Base-by-base conservation (phyloP, 2,113 vertebrate species). In the Phalacrocorax brasilianus region DNA sequence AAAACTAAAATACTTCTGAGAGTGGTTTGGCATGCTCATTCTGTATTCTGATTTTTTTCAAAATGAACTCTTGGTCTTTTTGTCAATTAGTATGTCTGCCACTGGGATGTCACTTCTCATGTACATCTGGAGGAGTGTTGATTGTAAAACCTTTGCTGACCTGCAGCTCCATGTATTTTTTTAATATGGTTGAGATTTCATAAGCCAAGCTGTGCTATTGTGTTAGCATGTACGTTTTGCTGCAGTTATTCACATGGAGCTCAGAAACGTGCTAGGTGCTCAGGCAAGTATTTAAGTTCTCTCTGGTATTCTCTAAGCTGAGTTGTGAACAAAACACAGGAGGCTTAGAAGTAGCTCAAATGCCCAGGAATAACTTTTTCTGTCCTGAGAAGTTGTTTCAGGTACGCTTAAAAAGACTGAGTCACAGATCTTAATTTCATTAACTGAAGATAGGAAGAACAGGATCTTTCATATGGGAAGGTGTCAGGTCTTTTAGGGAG, bases 101-200 rank as follows among this genome's bases (percentile, higher is more conserved):
- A 13, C 26, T n/a, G 52, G 8, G 12, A 5, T 47, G 33, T 40
- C 38, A 9, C 14, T 66, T 30, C 38, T 30, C 56, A 13, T 3
- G 33, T 30, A 22, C 21, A 28, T n/a, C 27, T 45, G 44, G 55
- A 53, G 55, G 28, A n/a, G 19, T 23, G 45, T 27, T 81, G 45
- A 21, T 33, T 32, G 3, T 38, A 22, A 74, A 63, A 20, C 32
- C 32, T 85, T 42, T 82, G 53, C 79, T 65, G 42, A 50, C 21
- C 49, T 73, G 58, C 1, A 2, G 28, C 28, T 79, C 56, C 0
- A 0, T 26, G 47, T 26, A 1, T 19, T 11, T 71, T 59, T 59
- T 47, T 7, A 21, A 19, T 21, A 14, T 0, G 2, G 19, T 9
- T 80, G 67, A 59, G 72, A 56, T 61, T 50, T 53, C 44, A 5